Evolutionary conservation across 2,888 invertebrate genomes (phyloP).

Genomic region (Rotaria magnacalcarata): DNA sequence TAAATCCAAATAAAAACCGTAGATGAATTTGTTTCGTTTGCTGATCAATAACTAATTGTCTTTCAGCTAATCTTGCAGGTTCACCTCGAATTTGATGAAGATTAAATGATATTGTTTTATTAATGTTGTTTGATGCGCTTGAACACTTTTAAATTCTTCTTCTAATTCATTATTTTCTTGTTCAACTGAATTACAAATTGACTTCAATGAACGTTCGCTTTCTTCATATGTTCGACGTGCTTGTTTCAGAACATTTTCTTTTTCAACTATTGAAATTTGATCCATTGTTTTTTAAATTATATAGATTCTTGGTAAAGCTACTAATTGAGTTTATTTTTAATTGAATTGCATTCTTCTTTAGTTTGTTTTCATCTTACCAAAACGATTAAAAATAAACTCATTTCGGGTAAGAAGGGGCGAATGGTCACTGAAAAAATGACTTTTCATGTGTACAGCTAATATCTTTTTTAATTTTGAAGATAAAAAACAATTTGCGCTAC

Average conservation of each 20-base stretch:
- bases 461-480: too few species aligned
- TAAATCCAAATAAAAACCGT: neutral
- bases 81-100: neutral
- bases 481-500: too few species aligned
- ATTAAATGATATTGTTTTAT: neutral
- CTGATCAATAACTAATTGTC: neutral
- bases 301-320: too few species aligned
- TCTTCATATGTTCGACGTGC: conserved; percentile 8
- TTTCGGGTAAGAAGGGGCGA: too few species aligned
- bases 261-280: neutral
- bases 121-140: neutral
- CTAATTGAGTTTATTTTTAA: too few species aligned
- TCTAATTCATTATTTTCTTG: neutral
- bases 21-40: neutral
- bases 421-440: too few species aligned
- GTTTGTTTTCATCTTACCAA: too few species aligned
- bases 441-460: too few species aligned
- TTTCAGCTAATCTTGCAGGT: neutral
- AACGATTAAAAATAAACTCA: too few species aligned
- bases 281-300: too few species aligned
- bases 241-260: neutral
- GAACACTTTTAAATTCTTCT: neutral
- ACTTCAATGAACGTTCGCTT: conserved; percentile 10
- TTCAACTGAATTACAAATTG: neutral
- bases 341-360: too few species aligned